Conservation (phyloP, 35 echinoderm and acorn worm species). For the Diadema setosum region DNA sequence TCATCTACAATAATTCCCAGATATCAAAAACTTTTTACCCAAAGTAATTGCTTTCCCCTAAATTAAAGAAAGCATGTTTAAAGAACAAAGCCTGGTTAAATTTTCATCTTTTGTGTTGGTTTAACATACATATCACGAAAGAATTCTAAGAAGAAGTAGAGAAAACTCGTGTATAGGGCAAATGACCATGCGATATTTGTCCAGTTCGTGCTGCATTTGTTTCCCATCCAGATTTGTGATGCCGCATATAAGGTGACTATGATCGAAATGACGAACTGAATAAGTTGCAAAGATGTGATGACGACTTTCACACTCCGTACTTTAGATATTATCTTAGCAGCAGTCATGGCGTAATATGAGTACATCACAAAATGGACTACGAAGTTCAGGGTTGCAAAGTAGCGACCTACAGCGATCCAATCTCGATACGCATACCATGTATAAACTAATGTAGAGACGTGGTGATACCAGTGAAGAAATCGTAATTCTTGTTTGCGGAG, state of each 20-base stretch:
- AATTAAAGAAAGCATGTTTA: too few relatives aligned
- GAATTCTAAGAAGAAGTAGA: slow-evolving; percentile 47
- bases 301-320: slow-evolving; percentile 30
- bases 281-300: slow-evolving; percentile 47
- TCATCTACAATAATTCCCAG: too few relatives aligned
- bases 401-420: background rate
- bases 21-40: too few relatives aligned
- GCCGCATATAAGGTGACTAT: slow-evolving; percentile 13
- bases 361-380: slow-evolving; percentile 67
- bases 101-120: too few relatives aligned
- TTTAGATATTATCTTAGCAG: slow-evolving; percentile 20
- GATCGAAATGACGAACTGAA: slow-evolving; percentile 54
- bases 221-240: background rate
- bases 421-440: slow-evolving; percentile 3
- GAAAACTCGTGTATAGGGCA: slow-evolving; percentile 59
- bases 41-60: too few relatives aligned
- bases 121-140: slow-evolving; percentile 21
- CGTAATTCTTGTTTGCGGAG: slow-evolving; percentile 75
- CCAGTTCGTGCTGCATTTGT: slow-evolving; percentile 3
- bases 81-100: too few relatives aligned
- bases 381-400: slow-evolving; percentile 52
- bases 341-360: slow-evolving; percentile 60
- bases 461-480: slow-evolving; percentile 85
- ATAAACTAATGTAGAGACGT: slow-evolving; percentile 32
- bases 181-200: slow-evolving; percentile 25